Percentiles rank a stretch among this genome's conserved stretches.
These are phyloP conservation scores for Macrophya alboannulata DNA, from an alignment of 2,888 invertebrate genomes.

Conservation along the genomic window DNA sequence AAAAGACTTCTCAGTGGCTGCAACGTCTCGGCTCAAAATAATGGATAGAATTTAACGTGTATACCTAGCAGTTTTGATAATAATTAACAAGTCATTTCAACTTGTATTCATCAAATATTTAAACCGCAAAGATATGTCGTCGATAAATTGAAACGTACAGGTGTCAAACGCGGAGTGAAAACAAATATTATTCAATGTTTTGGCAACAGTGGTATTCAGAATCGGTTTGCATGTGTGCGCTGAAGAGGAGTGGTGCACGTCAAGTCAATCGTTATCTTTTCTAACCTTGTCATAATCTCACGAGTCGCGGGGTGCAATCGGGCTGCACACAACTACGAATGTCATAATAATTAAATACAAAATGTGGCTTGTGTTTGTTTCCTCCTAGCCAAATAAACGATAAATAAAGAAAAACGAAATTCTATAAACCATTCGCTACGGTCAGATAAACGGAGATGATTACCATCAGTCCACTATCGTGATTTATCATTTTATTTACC, in stretches of 20 bases:
- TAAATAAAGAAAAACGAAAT: not conserved
- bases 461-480: conserved; percentile 33
- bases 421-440: not conserved
- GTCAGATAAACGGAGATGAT: conserved; percentile 39
- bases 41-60: conserved; percentile 37
- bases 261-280: conserved; percentile 78
- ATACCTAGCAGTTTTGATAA: conserved; percentile 35
- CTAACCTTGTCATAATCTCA: conserved; percentile 74
- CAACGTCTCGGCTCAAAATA: conserved; percentile 24
- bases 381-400: conserved; percentile 25
- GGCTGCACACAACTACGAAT: conserved; percentile 14
- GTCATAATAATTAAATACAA: not conserved
- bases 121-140: not conserved
- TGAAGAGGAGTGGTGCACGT: conserved; percentile 66
- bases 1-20: conserved; percentile 35
- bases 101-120: not conserved
- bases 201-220: conserved; percentile 39
- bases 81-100: conserved; percentile 29
- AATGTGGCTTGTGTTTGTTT: conserved; percentile 3
- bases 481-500: conserved; percentile 43
- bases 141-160: not conserved
- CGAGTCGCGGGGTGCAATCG: conserved; percentile 23
- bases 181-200: conserved; percentile 21
- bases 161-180: not conserved
- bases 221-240: conserved; percentile 53